Evolutionary conservation across 2,888 invertebrate species (phyloP), one percentile per base, ranked within the genome.

Genomic region (Hypselothyrea guttata): DNA sequence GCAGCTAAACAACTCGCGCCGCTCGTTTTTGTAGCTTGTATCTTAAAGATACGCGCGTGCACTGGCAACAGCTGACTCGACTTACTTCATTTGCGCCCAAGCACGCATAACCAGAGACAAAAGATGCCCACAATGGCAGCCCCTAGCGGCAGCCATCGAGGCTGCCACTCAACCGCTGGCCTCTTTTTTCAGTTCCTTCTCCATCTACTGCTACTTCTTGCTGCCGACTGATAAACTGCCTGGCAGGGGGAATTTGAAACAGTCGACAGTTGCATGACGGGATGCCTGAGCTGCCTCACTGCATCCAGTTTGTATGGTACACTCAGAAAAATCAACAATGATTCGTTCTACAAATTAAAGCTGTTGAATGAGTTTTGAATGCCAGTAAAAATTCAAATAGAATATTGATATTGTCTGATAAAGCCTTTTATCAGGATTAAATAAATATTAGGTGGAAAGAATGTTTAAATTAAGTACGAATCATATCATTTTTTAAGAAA

Each of bases 61-160:
- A 78, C 42, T 40, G 41, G 48, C 64, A 68, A 82, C 82, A 79
- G 85, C 84, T 84, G 85, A 79, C 61, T 56, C 30, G 16, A 16
- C 72, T 54, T 34, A 81, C 84, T 75, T 84, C 76, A 84, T 84
- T 87, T 86, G 87, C 73, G 76, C 77, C 86, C 86, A 87, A 87
- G 86, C 85, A 87, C 82, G 86, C 87, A 84, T 85, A 71, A 67
- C 75, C 75, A 75, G 81, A 84, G 71, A 77, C 63, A 83, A 77
- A 73, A 78, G 69, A 75, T 58, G 58, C 63, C 77, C 69, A 59
- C 57, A 53, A 57, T 16, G 53, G 64, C 70, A 40, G 62, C 58
- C 58, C 64, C 64, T 51, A 55, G 60, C 38, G 46, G 61, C 55
- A 64, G 52, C 37, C 44, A 54, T 54, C 34, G 41, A 64, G 27